Base-by-base conservation (phyloP, 92 coral and sea anemone species). In the Plumapathes pennacea region DNA sequence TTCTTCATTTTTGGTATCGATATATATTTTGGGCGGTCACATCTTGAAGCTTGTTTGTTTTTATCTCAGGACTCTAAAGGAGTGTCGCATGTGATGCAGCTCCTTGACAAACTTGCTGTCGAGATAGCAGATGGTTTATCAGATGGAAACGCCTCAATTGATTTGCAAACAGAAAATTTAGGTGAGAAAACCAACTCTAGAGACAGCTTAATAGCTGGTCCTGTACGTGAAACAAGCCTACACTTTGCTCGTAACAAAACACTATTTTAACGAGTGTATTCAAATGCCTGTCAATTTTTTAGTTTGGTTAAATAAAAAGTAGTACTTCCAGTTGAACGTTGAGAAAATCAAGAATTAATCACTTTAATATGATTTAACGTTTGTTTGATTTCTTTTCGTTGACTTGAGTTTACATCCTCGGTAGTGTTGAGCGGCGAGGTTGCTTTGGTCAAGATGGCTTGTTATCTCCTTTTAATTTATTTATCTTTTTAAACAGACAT, bases 71-170 rank as follows among this genome's bases (percentile, higher is more conserved):
- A 85, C 18, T 51, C 85, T 22, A 76, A 76, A 38, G 95, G 95
- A 12, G 89, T 86, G 5, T 82, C 95, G 7, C 75, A 86, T 18
- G 69, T 86, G 2, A 86, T 86, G 89, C 23, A n/a, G 20, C 67
- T 86, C 20, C 12, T 86, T 37, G 95, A 82, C 13, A 52, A 61
- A 24, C 82, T 64, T 50, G 80, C 81, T 3, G 38, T 41, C 43
- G 67, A 29, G 28, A 45, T 86, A 19, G 85, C 85, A 13, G 54
- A 52, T 25, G 84, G 60, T 32, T 27, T 58, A 24, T 33, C 47
- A 38, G 25, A 25, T 49, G 54, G 39, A 25, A 67, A 51, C 73
- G 15, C 67, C 2, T 37, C 68, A 19, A 12, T 81, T 20, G 33
- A 38, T 7, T 10, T 81, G 1, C 11, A 51, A 57, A 67, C 37